These are phyloP conservation scores for Thalassophryne amazonica DNA, from an alignment of 2,797 vertebrate species.

Conservation along the genomic window DNA sequence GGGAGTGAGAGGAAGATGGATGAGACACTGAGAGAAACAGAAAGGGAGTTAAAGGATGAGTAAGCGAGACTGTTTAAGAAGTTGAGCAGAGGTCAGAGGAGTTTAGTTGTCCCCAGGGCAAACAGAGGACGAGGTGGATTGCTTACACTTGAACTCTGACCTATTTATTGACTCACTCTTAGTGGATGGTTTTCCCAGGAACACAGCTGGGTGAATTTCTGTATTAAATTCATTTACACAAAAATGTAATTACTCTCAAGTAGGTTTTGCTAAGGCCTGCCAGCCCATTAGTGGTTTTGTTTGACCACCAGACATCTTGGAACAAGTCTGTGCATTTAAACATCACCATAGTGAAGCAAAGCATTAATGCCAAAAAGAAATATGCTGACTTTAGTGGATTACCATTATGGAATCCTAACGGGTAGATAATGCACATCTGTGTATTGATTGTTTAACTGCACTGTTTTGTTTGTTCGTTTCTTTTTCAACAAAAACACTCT, in stretches of 20 bases:
- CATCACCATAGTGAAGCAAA: background rate
- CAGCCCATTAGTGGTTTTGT: conserved; percentile 17
- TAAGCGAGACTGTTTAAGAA: conserved; percentile 14
- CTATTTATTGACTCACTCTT: conserved; percentile 25
- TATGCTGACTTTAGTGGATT: background rate
- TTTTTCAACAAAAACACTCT: no score
- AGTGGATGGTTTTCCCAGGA: conserved; percentile 13
- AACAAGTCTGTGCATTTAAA: conserved; percentile 2
- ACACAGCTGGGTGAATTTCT: background rate
- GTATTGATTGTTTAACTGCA: no score
- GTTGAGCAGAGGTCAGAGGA: conserved; percentile 21
- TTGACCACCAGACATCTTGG: conserved; percentile 16
- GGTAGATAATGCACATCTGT: no score
- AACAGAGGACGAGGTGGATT: conserved; percentile 14
- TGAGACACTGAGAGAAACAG: background rate
- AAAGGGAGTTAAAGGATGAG: background rate
- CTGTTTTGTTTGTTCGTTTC: no score
- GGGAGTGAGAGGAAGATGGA: background rate
- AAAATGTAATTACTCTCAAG: background rate
- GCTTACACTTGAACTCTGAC: conserved; percentile 47
- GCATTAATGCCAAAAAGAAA: background rate
- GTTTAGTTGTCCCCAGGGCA: conserved; percentile 17
- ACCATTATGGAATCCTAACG: no score
- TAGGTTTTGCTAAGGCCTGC: background rate
- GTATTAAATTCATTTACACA: background rate